phyloP scores from a whole-genome alignment of 2,888 invertebrate species.

The Operophtera brumata region DNA sequence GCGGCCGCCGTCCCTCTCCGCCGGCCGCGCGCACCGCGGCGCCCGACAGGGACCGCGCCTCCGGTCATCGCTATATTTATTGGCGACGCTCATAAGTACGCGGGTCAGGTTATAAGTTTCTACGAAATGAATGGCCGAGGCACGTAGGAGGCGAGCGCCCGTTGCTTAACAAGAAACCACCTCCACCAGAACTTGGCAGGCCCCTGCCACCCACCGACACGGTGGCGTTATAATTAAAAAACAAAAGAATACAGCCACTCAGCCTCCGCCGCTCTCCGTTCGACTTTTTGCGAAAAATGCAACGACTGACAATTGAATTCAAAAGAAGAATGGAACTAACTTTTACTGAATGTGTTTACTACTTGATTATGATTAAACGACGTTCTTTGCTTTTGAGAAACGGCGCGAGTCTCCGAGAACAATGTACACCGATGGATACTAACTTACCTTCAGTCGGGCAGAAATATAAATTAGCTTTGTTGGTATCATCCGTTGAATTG shows the following conservation, averaged over 20 bases:
- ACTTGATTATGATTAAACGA: background rate
- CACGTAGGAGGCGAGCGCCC: slow-evolving; percentile 74
- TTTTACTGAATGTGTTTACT: slow-evolving; percentile 22
- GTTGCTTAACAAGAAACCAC: slow-evolving; percentile 74
- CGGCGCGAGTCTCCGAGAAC: background rate
- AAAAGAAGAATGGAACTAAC: slow-evolving; percentile 40
- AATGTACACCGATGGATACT: background rate
- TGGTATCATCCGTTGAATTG: background rate
- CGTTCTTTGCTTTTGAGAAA: background rate
- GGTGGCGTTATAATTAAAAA: slow-evolving; percentile 78
- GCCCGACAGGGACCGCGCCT: slow-evolving; percentile 67
- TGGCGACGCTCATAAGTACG: slow-evolving; percentile 81
- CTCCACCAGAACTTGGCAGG: slow-evolving; percentile 69
- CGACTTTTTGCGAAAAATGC: slow-evolving; percentile 72
- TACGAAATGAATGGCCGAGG: slow-evolving; percentile 78
- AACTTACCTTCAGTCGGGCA: no score
- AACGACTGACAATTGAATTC: slow-evolving; percentile 62
- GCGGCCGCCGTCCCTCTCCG: slow-evolving; percentile 64
- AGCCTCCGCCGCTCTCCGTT: slow-evolving; percentile 68
- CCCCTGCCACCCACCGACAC: slow-evolving; percentile 55
- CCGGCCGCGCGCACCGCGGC: slow-evolving; percentile 35
- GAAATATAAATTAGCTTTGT: background rate
- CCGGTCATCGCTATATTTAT: slow-evolving; percentile 81
- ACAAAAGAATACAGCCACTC: slow-evolving; percentile 80
- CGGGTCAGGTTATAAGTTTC: slow-evolving; percentile 81